These are phyloP conservation scores for Leucophenga montana DNA, from an alignment of 2,888 invertebrate genomes.

Conservation along the genomic window DNA sequence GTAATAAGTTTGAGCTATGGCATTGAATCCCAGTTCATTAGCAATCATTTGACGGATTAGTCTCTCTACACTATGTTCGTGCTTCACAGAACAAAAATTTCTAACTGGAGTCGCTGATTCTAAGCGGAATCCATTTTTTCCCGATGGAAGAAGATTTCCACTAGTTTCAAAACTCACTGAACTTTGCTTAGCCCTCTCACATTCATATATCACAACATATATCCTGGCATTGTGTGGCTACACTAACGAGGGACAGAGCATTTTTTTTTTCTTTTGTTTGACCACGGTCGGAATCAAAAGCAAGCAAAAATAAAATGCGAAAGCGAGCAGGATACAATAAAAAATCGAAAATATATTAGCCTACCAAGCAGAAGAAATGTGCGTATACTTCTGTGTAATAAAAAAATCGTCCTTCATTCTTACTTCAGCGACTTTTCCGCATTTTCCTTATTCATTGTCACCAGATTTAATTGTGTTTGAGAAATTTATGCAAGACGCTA, in stretches of 20 bases:
- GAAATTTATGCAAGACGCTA: slow-evolving; percentile 27
- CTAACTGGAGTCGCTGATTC: too few species aligned
- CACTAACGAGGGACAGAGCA: background rate
- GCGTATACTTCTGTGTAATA: background rate
- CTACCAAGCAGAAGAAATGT: slow-evolving; percentile 2
- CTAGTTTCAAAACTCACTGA: too few species aligned
- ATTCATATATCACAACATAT: background rate
- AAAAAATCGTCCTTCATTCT: background rate
- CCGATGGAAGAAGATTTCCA: too few species aligned
- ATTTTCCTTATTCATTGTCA: slow-evolving; percentile 4
- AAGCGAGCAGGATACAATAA: background rate
- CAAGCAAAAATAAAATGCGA: background rate
- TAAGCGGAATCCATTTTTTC: too few species aligned
- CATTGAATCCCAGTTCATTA: too few species aligned
- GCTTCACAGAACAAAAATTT: too few species aligned
- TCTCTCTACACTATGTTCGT: too few species aligned
- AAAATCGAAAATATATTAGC: slow-evolving; percentile 2
- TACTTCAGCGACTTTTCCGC: slow-evolving; percentile 4
- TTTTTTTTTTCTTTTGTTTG: slow-evolving; percentile 3
- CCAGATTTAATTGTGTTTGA: slow-evolving; percentile 44
- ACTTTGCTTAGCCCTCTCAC: too few species aligned
- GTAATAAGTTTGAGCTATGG: too few species aligned
- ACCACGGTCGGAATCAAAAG: background rate
- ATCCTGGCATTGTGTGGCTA: background rate
- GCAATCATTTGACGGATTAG: too few species aligned